Evolutionary conservation across 2,113 vertebrate genomes (phyloP).

Genomic region (Monopterus albus): DNA sequence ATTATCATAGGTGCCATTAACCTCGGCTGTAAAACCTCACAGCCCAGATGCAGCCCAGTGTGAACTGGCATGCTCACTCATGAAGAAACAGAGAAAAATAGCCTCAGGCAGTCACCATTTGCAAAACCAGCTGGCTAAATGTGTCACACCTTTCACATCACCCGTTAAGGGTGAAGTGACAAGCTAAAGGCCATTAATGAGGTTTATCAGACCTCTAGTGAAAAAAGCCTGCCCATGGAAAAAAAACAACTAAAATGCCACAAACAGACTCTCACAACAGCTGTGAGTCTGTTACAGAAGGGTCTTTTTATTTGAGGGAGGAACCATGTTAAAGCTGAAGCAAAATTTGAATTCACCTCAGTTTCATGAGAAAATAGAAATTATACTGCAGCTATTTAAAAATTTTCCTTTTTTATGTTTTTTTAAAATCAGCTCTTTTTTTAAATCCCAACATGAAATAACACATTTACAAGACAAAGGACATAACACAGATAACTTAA

Average conservation of each 20-base stretch:
- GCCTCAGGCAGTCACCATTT: slow-evolving; percentile 37
- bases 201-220: slow-evolving; percentile 1
- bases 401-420: too few relatives aligned
- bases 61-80: slow-evolving; percentile 28
- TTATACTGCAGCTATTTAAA: not conserved
- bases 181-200: slow-evolving; percentile 39
- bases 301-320: not conserved
- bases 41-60: slow-evolving; percentile 20
- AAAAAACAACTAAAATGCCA: slow-evolving; percentile 8
- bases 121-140: slow-evolving; percentile 46
- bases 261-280: not conserved
- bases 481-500: too few relatives aligned
- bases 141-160: slow-evolving; percentile 48
- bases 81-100: slow-evolving; percentile 43
- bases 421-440: too few relatives aligned
- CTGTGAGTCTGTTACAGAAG: not conserved
- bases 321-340: not conserved
- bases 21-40: not conserved
- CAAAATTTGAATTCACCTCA: not conserved
- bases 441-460: too few relatives aligned
- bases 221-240: not conserved
- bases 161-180: slow-evolving; percentile 22
- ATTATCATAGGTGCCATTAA: slow-evolving; percentile 22
- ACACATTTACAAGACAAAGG: too few relatives aligned
- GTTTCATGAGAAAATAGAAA: not conserved